These are phyloP conservation scores for Elgonia sp. DNA, from an alignment of 2,888 invertebrate genomes.

Conservation along the genomic window DNA sequence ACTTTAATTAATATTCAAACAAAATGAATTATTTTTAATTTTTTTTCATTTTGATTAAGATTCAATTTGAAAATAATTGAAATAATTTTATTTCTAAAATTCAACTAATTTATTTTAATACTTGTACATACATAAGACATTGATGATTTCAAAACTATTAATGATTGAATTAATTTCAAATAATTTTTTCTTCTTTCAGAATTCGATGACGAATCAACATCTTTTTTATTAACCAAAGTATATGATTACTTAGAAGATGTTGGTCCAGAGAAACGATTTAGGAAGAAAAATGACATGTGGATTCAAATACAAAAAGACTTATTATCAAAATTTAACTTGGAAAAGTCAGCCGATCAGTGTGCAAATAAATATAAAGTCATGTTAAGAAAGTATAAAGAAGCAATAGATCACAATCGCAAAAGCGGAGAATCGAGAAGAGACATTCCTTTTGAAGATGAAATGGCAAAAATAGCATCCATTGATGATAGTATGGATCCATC, in stretches of 20 bases:
- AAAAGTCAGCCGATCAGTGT: neutral
- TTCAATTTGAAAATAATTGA: too few species aligned
- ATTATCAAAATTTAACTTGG: neutral
- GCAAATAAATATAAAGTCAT: slow-evolving; percentile 1
- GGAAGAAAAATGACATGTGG: neutral
- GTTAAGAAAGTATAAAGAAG: neutral
- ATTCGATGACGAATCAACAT: neutral
- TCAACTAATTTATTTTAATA: too few species aligned
- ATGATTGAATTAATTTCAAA: too few species aligned
- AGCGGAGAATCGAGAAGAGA: neutral
- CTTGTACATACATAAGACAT: too few species aligned
- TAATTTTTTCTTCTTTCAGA: neutral
- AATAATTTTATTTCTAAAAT: too few species aligned
- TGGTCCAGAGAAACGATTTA: neutral
- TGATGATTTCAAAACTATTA: too few species aligned
- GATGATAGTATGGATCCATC: neutral
- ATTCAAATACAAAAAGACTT: slow-evolving; percentile 3
- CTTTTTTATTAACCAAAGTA: neutral
- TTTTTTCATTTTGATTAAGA: too few species aligned
- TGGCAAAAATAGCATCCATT: neutral
- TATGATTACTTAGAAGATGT: neutral
- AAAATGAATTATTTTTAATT: too few species aligned
- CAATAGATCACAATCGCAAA: neutral
- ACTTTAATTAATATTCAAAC: too few species aligned
- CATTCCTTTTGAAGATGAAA: neutral